These are phyloP conservation scores for Sarcophaga peregrina DNA, from an alignment of 1,140 invertebrate genomes.

Conservation along the genomic window DNA sequence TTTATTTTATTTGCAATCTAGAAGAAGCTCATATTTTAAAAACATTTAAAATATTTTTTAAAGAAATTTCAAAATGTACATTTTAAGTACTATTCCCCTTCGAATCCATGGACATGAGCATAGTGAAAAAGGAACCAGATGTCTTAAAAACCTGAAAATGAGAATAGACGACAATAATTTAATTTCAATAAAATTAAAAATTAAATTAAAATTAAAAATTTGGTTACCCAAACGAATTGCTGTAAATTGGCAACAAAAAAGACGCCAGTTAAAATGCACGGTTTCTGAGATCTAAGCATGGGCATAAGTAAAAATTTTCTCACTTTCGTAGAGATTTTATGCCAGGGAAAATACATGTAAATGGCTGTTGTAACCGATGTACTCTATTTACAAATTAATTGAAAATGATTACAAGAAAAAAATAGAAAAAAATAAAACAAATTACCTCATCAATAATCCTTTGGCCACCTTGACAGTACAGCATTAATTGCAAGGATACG, in stretches of 20 bases:
- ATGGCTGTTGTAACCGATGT: not conserved
- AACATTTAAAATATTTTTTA: too few relatives aligned
- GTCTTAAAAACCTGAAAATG: not conserved
- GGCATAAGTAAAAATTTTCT: not conserved
- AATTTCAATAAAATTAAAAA: not conserved
- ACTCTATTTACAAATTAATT: not conserved
- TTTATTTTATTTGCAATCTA: too few relatives aligned
- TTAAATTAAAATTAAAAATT: not conserved
- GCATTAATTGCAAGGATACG: not conserved
- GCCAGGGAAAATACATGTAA: conserved; percentile 21
- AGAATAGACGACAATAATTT: not conserved
- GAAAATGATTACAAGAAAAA: not conserved
- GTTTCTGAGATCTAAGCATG: conserved; percentile 20
- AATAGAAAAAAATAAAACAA: not conserved
- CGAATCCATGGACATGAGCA: not conserved
- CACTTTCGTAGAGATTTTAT: not conserved
- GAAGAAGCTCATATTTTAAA: too few relatives aligned
- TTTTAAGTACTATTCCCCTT: too few relatives aligned
- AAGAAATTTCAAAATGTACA: too few relatives aligned
- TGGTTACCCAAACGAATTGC: not conserved
- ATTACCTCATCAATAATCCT: conserved; percentile 9
- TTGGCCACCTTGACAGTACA: conserved; percentile 24
- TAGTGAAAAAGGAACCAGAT: not conserved
- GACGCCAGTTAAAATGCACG: conserved; percentile 3
- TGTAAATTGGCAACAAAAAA: conserved; percentile 6